Base-by-base conservation (phyloP, 2,113 vertebrate species). In the Tonatia bakeri region DNA sequence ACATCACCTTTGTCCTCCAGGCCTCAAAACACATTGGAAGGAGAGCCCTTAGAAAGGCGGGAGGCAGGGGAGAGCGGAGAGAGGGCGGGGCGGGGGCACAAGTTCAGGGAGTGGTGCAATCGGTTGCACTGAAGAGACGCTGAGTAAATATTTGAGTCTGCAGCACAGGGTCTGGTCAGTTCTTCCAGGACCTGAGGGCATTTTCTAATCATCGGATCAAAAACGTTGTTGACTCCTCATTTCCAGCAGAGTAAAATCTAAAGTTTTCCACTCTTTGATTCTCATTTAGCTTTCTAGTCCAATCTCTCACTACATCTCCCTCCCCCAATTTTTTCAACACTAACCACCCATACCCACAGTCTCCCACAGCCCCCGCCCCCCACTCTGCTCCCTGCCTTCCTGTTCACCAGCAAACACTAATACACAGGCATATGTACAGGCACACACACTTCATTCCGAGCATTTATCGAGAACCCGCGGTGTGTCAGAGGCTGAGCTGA, bases 1-100 rank as follows among this genome's bases (percentile, higher is more conserved):
- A 93, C 73, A 56, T 70, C 36, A 56, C 79, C n/a, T 65, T 91
- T 96, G 64, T 54, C 82, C 45, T 86, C 36, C 40, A 54, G 79
- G 69, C 33, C 31, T 96, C 77, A 85, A 40, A 95, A 65, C 12
- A 76, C 20, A 50, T 8, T 40, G 59, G 28, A 87, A 85, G n/a
- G 26, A n/a, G 1, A 1, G 28, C 12, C 19, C 67, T 80, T 33
- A 26, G 89, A 40, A 50, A 14, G 72, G 40, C 6, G 24, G 14
- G 43, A 7, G 0, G 45, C 14, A 31, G 40, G 1, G 31, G 47
- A 28, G 43, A 0, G 28, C 0, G 2, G 73, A 50, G 40, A 36
- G 20, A 56, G 65, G 16, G 43, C 26, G 33, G 17, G 4, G 47
- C 2, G 9, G 12, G 5, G 75, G 40, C n/a, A 36, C 10, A 19